These are phyloP conservation scores for Tromatobia lineatoria DNA, from an alignment of 2,888 invertebrate species.

Conservation along the genomic window DNA sequence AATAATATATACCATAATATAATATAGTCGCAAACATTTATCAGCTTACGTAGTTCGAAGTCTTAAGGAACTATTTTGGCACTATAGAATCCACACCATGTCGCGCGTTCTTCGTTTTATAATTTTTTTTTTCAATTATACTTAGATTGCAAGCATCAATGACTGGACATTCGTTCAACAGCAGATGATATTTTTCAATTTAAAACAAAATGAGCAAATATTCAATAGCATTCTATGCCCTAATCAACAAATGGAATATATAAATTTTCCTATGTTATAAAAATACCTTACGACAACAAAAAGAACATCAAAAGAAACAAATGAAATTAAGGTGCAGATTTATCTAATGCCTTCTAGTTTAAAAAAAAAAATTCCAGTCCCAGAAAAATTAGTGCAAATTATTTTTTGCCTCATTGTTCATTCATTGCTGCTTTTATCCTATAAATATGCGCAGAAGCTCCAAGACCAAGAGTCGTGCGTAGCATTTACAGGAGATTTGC, in stretches of 20 bases:
- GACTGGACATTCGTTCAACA: background rate
- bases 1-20: slow-evolving; percentile 49
- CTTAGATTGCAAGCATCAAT: background rate
- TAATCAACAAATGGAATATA: background rate
- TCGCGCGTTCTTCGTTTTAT: slow-evolving; percentile 69
- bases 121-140: background rate
- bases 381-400: background rate
- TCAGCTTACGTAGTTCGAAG: slow-evolving; percentile 64
- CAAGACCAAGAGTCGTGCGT: slow-evolving; percentile 26
- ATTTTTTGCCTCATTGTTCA: background rate
- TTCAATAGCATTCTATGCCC: background rate
- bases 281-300: background rate
- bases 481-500: slow-evolving; percentile 32
- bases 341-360: too few relatives aligned
- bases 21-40: slow-evolving; percentile 69
- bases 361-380: background rate
- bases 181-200: background rate
- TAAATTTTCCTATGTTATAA: background rate
- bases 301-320: too few relatives aligned
- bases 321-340: too few relatives aligned
- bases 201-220: background rate
- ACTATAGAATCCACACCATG: slow-evolving; percentile 78
- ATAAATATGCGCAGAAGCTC: slow-evolving; percentile 41
- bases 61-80: slow-evolving; percentile 82
- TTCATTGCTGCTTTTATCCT: slow-evolving; percentile 1